Evolutionary conservation across 2,888 invertebrate genomes (phyloP), one percentile per base, ranked within the genome.

Genomic region (Aphelenchoides bicaudatus): DNA sequence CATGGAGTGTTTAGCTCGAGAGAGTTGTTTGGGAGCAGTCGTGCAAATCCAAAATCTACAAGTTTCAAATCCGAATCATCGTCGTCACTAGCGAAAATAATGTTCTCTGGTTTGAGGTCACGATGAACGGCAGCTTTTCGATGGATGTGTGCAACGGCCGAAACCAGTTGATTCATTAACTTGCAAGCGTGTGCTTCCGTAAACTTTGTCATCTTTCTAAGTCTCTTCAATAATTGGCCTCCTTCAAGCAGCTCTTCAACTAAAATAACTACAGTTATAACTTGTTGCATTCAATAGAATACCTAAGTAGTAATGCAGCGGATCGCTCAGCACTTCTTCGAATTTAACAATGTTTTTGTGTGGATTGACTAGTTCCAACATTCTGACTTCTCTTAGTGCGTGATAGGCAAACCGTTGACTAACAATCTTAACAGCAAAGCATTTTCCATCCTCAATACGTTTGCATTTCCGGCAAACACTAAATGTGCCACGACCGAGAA

Each of bases 21-120:
- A 46, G 67, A 63, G 8, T 67, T 48, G 25, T 62, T 67, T 5
- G 77, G 85, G 74, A 87, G 86, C 66, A 86, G 82, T n/a, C 89
- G 84, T 16, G 94, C 91, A 82, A 93, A 93, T 8, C 96, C 94
- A 81, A 96, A 96, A 82, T 96, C 96, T 0, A 94, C 89, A 38
- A 96, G 86, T 80, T 92, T 91, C 21, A 94, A 85, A 68, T 85
- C 83, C 13, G 86, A 84, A 63, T 84, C 79, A 62, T 83, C 84
- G 58, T 79, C 81, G 37, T 81, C 79, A 62, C 85, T 83, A 6
- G 85, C 85, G 78, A 87, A 88, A 21, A 88, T 82, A 46, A 88
- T 81, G 80, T 88, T 88, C 83, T 86, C 94, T 0, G 93, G 93
- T 81, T 94, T 96, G 16, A 96, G 84, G 81, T 94, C 94, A 29